Base-by-base conservation (phyloP, 2,888 invertebrate genomes). In the Orthosia gracilis region DNA sequence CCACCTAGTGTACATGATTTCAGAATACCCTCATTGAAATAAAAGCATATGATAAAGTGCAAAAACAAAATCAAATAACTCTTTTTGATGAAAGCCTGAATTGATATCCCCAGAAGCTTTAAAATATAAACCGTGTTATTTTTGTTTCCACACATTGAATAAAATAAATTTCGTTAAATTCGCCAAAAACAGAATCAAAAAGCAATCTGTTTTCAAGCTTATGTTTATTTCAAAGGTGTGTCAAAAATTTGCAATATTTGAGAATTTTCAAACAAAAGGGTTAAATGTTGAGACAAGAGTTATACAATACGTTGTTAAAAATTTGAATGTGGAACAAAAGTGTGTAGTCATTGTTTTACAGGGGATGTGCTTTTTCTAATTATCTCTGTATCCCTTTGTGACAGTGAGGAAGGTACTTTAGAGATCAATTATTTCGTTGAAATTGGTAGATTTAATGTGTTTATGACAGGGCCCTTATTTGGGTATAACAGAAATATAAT, bases 341-440 rank as follows among this genome's bases (percentile, higher is more conserved):
- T 63, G 49, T 17, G 23, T 67, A 50, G 23, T 76, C 47, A 59
- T 66, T 68, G 75, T 58, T 61, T 59, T 64, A 69, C 62, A 58
- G n/a, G 45, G 54, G 71, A 50, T 63, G 45, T 70, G 58, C 69
- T 55, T 21, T 21, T 31, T 55, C 31, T 83, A 83, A 83, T 82
- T 82, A 70, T 45, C 47, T 62, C 31, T 58, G 63, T 58, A 58
- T n/a, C 69, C 31, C 31, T 78, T 45, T 26, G 64, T 74, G 78
- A 69, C 66, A 73, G 75, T 79, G 76, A 79, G 57, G 45, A 54
- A 54, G 78, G 82, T 70, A 65, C n/a, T 40, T 68, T 65, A 54
- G 52, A 49, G 62, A 59, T 75, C 68, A 70, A 70, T 62, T 79
- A 55, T 70, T 80, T 64, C 65, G 67, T 75, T 73, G 23, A 57